A percentile compares a stretch with the other conserved stretches of the same genome.
Conservation (phyloP, 1,140 invertebrate species). For the Apis dorsata region DNA sequence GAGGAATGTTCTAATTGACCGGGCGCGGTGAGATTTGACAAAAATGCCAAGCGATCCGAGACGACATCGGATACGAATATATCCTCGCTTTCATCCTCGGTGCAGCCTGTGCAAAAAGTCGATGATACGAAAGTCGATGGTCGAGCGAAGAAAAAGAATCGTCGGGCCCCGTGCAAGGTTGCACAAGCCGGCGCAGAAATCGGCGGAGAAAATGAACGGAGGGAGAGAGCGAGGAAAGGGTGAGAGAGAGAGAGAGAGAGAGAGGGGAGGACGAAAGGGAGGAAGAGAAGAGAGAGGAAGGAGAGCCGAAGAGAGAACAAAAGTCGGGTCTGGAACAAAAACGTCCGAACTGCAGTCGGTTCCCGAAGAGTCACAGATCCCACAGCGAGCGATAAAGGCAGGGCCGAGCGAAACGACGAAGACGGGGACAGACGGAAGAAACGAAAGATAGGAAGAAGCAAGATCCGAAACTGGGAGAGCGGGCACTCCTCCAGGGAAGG, state of each 20-base stretch:
- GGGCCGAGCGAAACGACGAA: constrained; percentile 23
- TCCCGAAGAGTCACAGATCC: constrained; percentile 67
- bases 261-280: background rate
- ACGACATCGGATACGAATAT: constrained; percentile 53
- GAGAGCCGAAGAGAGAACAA: background rate
- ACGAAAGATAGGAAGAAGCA: constrained; percentile 34
- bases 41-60: constrained; percentile 47
- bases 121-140: constrained; percentile 55
- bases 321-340: constrained; percentile 60
- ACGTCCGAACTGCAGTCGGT: constrained; percentile 63
- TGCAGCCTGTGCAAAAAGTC: constrained; percentile 56
- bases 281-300: background rate
- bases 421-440: constrained; percentile 32
- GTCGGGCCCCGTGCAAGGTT: background rate
- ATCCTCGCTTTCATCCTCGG: constrained; percentile 48
- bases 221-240: background rate
- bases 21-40: constrained; percentile 15
- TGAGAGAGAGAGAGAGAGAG: constrained; percentile 8
- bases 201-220: background rate
- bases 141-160: constrained; percentile 57
- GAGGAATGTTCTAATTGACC: constrained; percentile 42
- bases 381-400: constrained; percentile 54
- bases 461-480: background rate
- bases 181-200: background rate
- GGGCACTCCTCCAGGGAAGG: too few relatives aligned